phyloP scores from a whole-genome alignment of 1,140 invertebrate species.

The Sitophilus oryzae region DNA sequence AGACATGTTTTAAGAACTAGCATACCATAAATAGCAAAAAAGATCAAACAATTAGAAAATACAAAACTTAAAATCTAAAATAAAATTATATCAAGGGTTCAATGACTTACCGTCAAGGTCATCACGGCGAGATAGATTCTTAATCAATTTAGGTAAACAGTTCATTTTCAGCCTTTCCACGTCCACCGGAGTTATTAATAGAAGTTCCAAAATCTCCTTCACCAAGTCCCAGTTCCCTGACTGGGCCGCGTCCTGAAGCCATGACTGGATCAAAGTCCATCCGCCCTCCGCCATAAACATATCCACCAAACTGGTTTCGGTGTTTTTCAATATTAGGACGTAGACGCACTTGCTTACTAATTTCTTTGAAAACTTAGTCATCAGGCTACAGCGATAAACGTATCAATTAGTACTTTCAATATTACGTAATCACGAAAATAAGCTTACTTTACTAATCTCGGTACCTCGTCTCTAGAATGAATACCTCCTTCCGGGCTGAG shows the following conservation, averaged over 20 bases:
- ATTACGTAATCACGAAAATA: constrained; percentile 8
- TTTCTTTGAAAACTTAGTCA: constrained; percentile 94
- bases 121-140: constrained; percentile 76
- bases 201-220: constrained; percentile 74
- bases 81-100: neutral
- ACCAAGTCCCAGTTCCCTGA: constrained; percentile 81
- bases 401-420: no score
- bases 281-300: constrained; percentile 86
- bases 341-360: constrained; percentile 94
- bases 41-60: no score
- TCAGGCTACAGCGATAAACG: constrained; percentile 66
- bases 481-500: constrained; percentile 79
- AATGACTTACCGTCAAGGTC: constrained; percentile 63
- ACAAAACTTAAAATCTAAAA: no score
- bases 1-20: no score
- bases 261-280: constrained; percentile 81
- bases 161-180: constrained; percentile 85
- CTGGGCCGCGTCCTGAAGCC: constrained; percentile 79
- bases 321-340: constrained; percentile 85
- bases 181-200: constrained; percentile 80
- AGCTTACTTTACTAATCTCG: constrained; percentile 66
- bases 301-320: constrained; percentile 74
- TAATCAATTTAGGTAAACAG: constrained; percentile 84
- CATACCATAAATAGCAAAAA: no score
- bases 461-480: constrained; percentile 77